Evolutionary conservation across 92 coral and sea anemone species (phyloP).

Genomic region (Siderastrea radians): DNA sequence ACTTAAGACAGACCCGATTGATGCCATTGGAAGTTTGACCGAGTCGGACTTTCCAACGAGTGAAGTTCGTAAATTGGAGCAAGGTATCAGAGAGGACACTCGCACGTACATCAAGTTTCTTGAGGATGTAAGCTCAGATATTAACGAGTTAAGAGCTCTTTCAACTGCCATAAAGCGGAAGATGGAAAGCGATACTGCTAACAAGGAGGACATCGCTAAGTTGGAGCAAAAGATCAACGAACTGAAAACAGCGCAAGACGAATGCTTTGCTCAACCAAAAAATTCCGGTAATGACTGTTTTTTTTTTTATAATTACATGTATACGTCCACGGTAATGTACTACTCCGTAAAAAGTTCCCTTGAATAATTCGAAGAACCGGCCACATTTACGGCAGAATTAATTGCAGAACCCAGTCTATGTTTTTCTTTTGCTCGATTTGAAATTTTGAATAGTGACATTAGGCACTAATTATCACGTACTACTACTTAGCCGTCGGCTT

Average conservation of each 20-base stretch:
- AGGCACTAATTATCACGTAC: no score
- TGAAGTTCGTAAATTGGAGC: constrained; percentile 28
- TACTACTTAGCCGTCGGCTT: no score
- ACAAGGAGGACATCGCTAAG: constrained; percentile 4
- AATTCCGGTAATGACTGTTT: background rate
- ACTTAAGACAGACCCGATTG: constrained; percentile 17
- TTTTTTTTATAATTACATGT: background rate
- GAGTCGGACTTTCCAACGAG: constrained; percentile 55
- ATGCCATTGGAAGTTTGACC: constrained; percentile 32
- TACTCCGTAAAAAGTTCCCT: no score
- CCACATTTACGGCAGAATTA: no score
- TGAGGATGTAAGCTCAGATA: background rate
- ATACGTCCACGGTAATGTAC: no score
- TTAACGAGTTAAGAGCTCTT: background rate
- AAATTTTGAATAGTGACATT: no score
- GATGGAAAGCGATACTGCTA: background rate
- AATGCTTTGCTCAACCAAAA: background rate
- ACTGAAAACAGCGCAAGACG: background rate
- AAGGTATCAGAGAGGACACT: background rate
- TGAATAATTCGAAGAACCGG: background rate
- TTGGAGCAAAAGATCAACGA: background rate
- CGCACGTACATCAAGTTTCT: constrained; percentile 10
- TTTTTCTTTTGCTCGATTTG: no score
- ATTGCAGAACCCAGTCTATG: no score
- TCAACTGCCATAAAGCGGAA: background rate